Evolutionary conservation across 2,888 invertebrate genomes (phyloP).

Genomic region (Octonoba sinensis): DNA sequence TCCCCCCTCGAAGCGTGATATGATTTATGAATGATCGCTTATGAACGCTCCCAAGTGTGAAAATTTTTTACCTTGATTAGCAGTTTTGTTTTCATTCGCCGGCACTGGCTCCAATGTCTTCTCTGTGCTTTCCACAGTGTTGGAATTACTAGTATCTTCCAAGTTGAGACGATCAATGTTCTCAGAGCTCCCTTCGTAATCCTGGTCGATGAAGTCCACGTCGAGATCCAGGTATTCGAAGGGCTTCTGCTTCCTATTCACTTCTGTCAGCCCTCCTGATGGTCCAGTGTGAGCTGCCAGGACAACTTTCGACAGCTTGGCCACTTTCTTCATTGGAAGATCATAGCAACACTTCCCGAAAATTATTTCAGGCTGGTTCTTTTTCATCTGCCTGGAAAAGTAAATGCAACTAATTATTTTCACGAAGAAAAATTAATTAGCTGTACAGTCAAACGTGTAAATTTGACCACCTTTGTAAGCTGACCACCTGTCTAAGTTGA

Average conservation of each 20-base stretch:
- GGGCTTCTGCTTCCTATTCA: constrained; percentile 78
- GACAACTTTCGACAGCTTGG: constrained; percentile 75
- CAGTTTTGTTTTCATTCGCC: constrained; percentile 18
- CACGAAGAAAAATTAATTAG: no score
- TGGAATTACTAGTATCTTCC: constrained; percentile 24
- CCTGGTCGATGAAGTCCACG: constrained; percentile 81
- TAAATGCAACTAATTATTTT: no score
- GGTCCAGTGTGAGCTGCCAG: constrained; percentile 85
- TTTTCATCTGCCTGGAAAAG: constrained; percentile 58
- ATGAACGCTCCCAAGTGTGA: no score
- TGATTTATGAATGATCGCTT: no score
- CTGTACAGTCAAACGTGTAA: no score
- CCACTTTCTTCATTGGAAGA: constrained; percentile 75
- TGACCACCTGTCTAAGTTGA: no score
- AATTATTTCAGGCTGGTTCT: constrained; percentile 75
- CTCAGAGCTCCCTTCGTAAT: constrained; percentile 66
- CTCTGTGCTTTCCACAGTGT: constrained; percentile 18
- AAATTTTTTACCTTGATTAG: no score
- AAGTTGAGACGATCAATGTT: constrained; percentile 51
- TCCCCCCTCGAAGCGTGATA: no score
- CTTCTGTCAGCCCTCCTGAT: constrained; percentile 82
- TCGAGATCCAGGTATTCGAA: constrained; percentile 78
- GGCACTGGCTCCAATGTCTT: constrained; percentile 20
- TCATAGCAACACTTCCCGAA: constrained; percentile 82
- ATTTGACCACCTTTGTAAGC: no score